Base-by-base conservation (phyloP, 2,797 vertebrate species). In the Pseudomugil gertrudae region DNA sequence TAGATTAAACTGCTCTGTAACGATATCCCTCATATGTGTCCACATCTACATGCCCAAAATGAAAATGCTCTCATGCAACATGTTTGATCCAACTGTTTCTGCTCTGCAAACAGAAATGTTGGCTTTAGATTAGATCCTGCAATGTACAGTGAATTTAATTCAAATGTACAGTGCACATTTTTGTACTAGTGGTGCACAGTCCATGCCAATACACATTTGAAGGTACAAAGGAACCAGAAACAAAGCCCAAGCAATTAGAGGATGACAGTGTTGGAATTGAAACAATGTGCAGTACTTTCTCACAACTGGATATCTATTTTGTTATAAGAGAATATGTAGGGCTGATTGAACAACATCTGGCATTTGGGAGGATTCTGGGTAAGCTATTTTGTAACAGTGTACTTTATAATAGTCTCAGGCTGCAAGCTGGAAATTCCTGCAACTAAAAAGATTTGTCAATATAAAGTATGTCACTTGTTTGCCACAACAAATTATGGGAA, bases 1-100 rank as follows among this genome's bases (percentile, higher is more conserved):
- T 14, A 35, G 48, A 66, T 74, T 66, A 62, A 66, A 59, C 62
- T 32, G 30, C 24, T 54, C 58, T 24, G 17, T 57, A 63, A 43
- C 35, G 29, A 69, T 40, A 54, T 29, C 5, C 51, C 51, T 58
- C 47, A 57, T 55, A 43, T 68, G 52, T 50, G 30, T 61, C 38
- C 63, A 57, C 9, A 57, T 57, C 52, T 61, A n/a, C 60, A n/a
- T 50, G 55, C 58, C 21, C 54, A 21, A 45, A 53, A 30, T 7
- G 24, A 47, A 59, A 59, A 69, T 45, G 33, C 21, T 36, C 53
- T 52, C 51, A 32, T 52, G 61, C 61, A 66, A 76, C 35, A 32
- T 35, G 26, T 40, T 50, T 15, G 45, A 73, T 47, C 56, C 29
- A 54, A 68, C 48, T 58, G 61, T 59, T 65, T 45, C 3, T 14